These are phyloP conservation scores for Bergia puertoricense DNA, from an alignment of 92 coral and sea anemone species.

Conservation along the genomic window DNA sequence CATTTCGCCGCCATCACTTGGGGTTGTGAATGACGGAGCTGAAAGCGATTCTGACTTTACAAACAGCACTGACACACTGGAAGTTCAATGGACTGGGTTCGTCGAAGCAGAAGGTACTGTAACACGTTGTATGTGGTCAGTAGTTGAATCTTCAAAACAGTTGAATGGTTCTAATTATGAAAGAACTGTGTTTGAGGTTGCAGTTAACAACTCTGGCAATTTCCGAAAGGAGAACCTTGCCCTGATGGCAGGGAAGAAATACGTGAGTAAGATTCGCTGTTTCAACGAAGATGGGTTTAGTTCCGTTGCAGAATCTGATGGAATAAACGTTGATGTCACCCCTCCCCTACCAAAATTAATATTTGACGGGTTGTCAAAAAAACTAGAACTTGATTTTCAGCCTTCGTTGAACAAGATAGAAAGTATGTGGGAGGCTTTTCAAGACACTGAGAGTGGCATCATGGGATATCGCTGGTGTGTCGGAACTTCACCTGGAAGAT, in stretches of 20 bases:
- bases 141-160: slow-evolving; percentile 60
- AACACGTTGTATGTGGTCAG: slow-evolving; percentile 72
- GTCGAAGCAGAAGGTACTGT: slow-evolving; percentile 75
- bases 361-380: slow-evolving; percentile 60
- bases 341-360: slow-evolving; percentile 71
- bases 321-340: slow-evolving; percentile 79
- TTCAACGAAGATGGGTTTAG: slow-evolving; percentile 82
- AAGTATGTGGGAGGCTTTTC: slow-evolving; percentile 72
- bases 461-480: slow-evolving; percentile 87
- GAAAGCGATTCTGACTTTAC: slow-evolving; percentile 70
- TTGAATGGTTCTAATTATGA: slow-evolving; percentile 64
- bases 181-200: slow-evolving; percentile 50
- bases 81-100: slow-evolving; percentile 76
- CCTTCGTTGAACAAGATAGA: slow-evolving; percentile 52
- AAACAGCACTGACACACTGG: slow-evolving; percentile 54
- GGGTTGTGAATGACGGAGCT: slow-evolving; percentile 79
- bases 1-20: slow-evolving; percentile 83
- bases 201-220: slow-evolving; percentile 60
- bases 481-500: slow-evolving; percentile 80
- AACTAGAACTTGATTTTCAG: slow-evolving; percentile 60
- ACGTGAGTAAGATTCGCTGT: slow-evolving; percentile 79
- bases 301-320: slow-evolving; percentile 72
- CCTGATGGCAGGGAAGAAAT: slow-evolving; percentile 75
- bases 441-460: slow-evolving; percentile 85
- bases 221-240: slow-evolving; percentile 63